Conservation (phyloP, 1,140 invertebrate species). For the Musca vetustissima region DNA sequence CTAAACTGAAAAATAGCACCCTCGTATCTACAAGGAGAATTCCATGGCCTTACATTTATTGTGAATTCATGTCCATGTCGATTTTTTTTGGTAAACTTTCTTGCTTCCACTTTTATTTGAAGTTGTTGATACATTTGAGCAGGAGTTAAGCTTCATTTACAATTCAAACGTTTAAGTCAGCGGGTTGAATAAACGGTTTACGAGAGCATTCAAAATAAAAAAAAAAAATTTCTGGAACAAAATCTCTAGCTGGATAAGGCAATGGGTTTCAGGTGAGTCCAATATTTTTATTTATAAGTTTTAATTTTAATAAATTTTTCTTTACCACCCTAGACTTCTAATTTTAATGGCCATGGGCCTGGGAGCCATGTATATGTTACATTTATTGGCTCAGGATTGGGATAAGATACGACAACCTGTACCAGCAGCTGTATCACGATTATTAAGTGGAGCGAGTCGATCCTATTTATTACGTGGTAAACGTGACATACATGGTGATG, state of each 20-base stretch:
- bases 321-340: slow-evolving; percentile 35
- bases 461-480: slow-evolving; percentile 31
- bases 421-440: slow-evolving; percentile 34
- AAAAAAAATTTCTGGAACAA: no score
- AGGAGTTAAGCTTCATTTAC: slow-evolving; percentile 9
- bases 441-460: slow-evolving; percentile 34
- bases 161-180: not conserved
- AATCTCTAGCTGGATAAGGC: not conserved
- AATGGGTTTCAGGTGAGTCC: slow-evolving; percentile 15
- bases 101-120: not conserved
- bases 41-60: no score
- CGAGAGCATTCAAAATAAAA: no score
- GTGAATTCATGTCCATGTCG: no score
- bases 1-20: no score
- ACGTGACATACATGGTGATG: slow-evolving; percentile 28
- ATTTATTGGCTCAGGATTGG: slow-evolving; percentile 57
- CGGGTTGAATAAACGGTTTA: not conserved
- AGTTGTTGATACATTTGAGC: slow-evolving; percentile 8
- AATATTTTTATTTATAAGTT: not conserved
- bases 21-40: no score
- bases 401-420: slow-evolving; percentile 52
- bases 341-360: slow-evolving; percentile 55
- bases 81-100: not conserved
- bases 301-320: not conserved
- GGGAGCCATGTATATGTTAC: slow-evolving; percentile 57